Base-by-base conservation (phyloP, 2,113 vertebrate species). In the Leucopsar rothschildi region DNA sequence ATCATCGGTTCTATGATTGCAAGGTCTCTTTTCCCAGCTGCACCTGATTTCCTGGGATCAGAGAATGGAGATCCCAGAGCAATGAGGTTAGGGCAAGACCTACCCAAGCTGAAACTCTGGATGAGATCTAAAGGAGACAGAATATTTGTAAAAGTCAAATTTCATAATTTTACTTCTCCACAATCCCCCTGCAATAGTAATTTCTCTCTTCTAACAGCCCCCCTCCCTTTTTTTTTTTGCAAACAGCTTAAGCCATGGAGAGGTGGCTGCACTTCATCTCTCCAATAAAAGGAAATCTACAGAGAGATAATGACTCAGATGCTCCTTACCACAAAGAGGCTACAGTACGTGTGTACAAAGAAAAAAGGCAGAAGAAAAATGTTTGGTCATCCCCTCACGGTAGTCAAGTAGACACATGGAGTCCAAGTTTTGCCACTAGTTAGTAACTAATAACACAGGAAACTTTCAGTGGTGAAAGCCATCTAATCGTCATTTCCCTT, bases 51-150 rank as follows among this genome's bases (percentile, higher is more conserved):
- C 52, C 92, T 45, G 88, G 90, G 71, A 96, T 95, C 86, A 96
- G 86, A 91, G 33, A 90, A 83, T 27, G 23, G 82, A 80, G 88
- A 91, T 53, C 85, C 79, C 92, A 90, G 59, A 90, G 29, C 75
- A 85, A 56, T 83, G 90, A 90, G 52, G 25, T 88, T 50, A 86
- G 60, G 64, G 44, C 56, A 86, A 93, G 64, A 97, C 88, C 95
- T 95, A 96, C 93, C 92, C 88, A 96, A 90, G 88, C 60, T 96
- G 89, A 95, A 96, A 94, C 35, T 95, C 92, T 95, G 92, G 93
- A 89, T 90, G 87, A 93, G 79, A 97, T 94, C 85, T 96, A 81
- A 86, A 97, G 86, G 66, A 95, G 89, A 93, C 71, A 95, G 59
- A 95, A 94, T 55, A 96, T 94, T 91, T 82, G 80, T 4, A 78